phyloP scores from a whole-genome alignment of 1,140 invertebrate genomes.

The Drosophila carrolli region DNA sequence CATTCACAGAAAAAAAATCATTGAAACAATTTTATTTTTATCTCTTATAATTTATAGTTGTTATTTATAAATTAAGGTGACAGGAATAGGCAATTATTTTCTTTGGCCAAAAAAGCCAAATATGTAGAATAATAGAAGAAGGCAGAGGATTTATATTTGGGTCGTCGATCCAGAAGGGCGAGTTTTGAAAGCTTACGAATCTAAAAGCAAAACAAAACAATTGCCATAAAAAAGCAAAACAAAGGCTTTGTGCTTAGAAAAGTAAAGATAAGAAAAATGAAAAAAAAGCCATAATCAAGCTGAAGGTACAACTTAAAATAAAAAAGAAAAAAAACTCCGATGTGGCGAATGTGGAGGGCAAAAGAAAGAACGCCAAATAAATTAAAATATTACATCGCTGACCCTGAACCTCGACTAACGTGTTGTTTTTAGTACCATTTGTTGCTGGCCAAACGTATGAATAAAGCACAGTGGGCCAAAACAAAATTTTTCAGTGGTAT shows the following conservation, averaged over 20 bases:
- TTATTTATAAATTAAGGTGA: background rate
- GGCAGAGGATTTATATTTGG: background rate
- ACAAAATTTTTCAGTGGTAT: background rate
- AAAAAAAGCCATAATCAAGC: conserved; percentile 34
- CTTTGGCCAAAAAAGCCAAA: background rate
- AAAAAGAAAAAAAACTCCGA: background rate
- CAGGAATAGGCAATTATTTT: background rate
- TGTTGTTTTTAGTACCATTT: conserved; percentile 1
- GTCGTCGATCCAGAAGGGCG: background rate
- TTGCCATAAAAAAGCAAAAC: conserved; percentile 27
- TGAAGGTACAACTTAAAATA: conserved; percentile 12
- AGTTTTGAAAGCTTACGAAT: conserved; percentile 44
- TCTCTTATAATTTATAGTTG: background rate
- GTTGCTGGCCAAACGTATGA: conserved; percentile 20
- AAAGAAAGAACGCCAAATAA: conserved; percentile 65
- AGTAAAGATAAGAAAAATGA: conserved; percentile 15
- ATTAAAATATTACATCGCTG: conserved; percentile 78
- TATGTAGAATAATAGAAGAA: background rate
- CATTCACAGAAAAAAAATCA: too few relatives aligned
- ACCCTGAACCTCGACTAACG: conserved; percentile 60
- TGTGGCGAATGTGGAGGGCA: conserved; percentile 17
- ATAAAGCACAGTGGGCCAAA: conserved; percentile 32
- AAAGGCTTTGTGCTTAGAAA: conserved; percentile 34
- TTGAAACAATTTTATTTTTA: background rate
- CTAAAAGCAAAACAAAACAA: conserved; percentile 45